These are phyloP conservation scores for Meghimatium bilineatum DNA, from an alignment of 2,888 invertebrate genomes.

Conservation along the genomic window DNA sequence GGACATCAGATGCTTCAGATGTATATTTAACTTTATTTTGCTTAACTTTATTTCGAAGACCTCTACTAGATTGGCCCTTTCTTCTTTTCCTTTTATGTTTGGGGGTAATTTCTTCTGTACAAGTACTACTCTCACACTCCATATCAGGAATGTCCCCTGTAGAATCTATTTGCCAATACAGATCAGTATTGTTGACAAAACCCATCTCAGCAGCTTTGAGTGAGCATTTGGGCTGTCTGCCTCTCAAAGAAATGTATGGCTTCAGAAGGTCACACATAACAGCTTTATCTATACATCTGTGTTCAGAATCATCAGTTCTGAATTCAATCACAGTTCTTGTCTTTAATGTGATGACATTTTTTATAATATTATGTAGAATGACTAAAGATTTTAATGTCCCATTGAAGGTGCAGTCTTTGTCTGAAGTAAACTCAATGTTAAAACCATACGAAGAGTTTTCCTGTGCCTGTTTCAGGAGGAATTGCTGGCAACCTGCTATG, in stretches of 20 bases:
- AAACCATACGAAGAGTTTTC: background rate
- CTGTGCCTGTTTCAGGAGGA: conserved; percentile 50
- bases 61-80: conserved; percentile 19
- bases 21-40: conserved; percentile 9
- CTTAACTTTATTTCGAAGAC: conserved; percentile 2
- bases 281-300: conserved; percentile 29
- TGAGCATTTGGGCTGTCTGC: conserved; percentile 48
- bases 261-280: conserved; percentile 51
- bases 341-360: conserved; percentile 25
- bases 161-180: conserved; percentile 13
- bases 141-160: background rate
- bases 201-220: conserved; percentile 41
- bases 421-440: conserved; percentile 22
- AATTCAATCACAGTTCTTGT: conserved; percentile 27
- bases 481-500: conserved; percentile 56
- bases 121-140: background rate
- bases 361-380: conserved; percentile 18
- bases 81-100: conserved; percentile 16
- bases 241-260: conserved; percentile 53
- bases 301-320: background rate
- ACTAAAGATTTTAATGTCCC: conserved; percentile 23
- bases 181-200: conserved; percentile 33
- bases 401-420: conserved; percentile 25
- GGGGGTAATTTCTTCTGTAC: background rate
- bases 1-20: background rate